Base-by-base conservation (phyloP, 2,888 invertebrate species). In the Belgica antarctica region DNA sequence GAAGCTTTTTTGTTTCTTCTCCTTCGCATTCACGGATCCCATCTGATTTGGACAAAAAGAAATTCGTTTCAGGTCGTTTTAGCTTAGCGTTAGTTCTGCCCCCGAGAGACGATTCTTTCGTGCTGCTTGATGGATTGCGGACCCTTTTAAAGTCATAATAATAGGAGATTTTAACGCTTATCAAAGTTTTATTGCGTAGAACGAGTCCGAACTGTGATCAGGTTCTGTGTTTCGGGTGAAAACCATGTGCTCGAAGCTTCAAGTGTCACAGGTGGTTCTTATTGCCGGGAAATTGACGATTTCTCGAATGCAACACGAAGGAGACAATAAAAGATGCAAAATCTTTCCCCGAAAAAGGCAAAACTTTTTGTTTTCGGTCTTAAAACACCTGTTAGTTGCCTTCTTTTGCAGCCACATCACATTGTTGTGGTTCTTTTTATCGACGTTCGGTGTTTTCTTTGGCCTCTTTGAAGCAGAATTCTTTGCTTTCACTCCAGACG, bases 351-450 rank as follows among this genome's bases (percentile, higher is more conserved):
- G n/a, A n/a, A n/a, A n/a, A n/a, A n/a, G n/a, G 47, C 47, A 24
- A 65, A 65, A 27, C 25, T 15, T n/a, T n/a, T n/a, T n/a, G 12
- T 27, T 66, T 66, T 66, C 24, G 65, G 31, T 22, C 12, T 66
- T 25, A 66, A 66, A 66, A 47, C 65, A 66, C 65, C 65, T 66
- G 65, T 66, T 66, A 10, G 7, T 31, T 62, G 62, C 62, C 31
- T 22, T 61, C 27, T 19, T 22, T 31, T 62, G 24, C 24, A 12
- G 19, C 12, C 4, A n/a, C 4, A 46, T 2, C 5, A 17, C 3
- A n/a, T 22, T 17, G 8, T 52, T 52, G 15, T 12, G 19, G 52
- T 22, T 52, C 17, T 12, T 52, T 7, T 46, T 41, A 4, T 41
- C 41, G 41, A 41, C 5, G 12, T 5, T 41, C 15, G 31, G 10